Conservation (phyloP, 2,888 invertebrate genomes). For the Eumacrocentrus americanus region DNA sequence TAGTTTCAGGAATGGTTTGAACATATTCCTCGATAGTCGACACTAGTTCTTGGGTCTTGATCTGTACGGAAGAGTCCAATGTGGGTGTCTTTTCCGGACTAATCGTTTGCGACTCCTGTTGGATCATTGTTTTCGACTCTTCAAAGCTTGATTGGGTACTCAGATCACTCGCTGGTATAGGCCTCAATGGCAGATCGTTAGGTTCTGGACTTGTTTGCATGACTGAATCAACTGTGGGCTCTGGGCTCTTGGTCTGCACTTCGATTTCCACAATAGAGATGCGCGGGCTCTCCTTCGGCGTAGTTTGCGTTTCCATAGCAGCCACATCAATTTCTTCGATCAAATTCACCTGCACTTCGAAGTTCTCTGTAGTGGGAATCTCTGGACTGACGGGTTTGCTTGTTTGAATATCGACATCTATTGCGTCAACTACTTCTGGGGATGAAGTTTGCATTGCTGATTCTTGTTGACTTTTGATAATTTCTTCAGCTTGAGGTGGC, state of each 20-base stretch:
- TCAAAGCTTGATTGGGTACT: conserved; percentile 47
- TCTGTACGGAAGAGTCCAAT: conserved; percentile 49
- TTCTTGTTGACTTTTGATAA: conserved; percentile 53
- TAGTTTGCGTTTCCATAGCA: conserved; percentile 51
- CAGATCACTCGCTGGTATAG: conserved; percentile 24
- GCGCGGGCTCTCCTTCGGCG: conserved; percentile 41
- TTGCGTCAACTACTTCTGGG: conserved; percentile 50
- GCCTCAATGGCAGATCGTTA: conserved; percentile 25
- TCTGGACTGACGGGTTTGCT: conserved; percentile 47
- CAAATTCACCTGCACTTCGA: conserved; percentile 63
- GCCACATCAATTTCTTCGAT: conserved; percentile 45
- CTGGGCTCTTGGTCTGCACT: conserved; percentile 45
- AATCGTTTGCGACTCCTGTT: conserved; percentile 48
- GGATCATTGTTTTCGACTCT: conserved; percentile 52
- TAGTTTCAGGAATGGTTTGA: conserved; percentile 51
- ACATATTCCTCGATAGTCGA: conserved; percentile 48
- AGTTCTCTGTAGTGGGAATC: conserved; percentile 58
- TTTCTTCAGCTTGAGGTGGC: conserved; percentile 47
- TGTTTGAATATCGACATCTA: conserved; percentile 55
- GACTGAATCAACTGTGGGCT: conserved; percentile 32
- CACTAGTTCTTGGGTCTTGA: conserved; percentile 43
- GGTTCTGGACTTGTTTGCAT: conserved; percentile 46
- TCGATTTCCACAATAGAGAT: conserved; percentile 43
- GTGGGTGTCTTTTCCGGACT: conserved; percentile 45
- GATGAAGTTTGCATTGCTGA: conserved; percentile 61